Base-by-base conservation (phyloP, 2,113 vertebrate genomes). In the Tenrec ecaudatus region DNA sequence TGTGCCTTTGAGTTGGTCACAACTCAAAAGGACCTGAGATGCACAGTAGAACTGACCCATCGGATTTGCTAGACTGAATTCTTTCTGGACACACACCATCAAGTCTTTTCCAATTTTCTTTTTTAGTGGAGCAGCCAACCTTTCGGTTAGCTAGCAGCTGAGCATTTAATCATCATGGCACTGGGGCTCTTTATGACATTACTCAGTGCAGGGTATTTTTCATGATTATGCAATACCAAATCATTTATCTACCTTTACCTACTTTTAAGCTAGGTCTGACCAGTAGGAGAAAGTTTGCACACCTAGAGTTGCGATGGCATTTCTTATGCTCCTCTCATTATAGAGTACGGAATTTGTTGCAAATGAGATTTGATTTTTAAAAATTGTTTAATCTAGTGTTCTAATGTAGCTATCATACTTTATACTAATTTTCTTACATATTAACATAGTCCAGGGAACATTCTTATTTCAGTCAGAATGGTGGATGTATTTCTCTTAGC, bases 371-470 rank as follows among this genome's bases (percentile, higher is more conserved):
- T 92, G 23, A 71, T 16, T 84, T 95, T 82, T 81, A 1, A 16
- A 89, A 90, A 88, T 64, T 92, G 76, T 75, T 87, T 83, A 43
- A 57, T 77, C 14, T 62, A 92, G 86, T 82, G 16, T 95, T 95
- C 40, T 19, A 81, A 12, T 47, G 8, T 33, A 23, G 64, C 69
- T 57, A 87, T 43, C 5, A 62, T 79, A 38, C 9, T 75, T 77
- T 83, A 53, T 66, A 33, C 20, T 82, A 82, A 40, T 0, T 53
- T 83, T 83, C 6, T 75, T 83, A 80, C 19, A 3, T 33, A 58
- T 57, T 76, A 57, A 92, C 33, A 89, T 71, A 76, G 47, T 89
- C 38, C 81, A 84, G 43, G 25, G 78, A 68, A 31, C 6, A 3
- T 92, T 92, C 29, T 47, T 76, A 64, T 89, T 81, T n/a, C 60